Percentiles rank a stretch among this genome's conserved stretches.
Conservation (phyloP, 2,113 vertebrate species). For the Dendropsophus ebraccatus region DNA sequence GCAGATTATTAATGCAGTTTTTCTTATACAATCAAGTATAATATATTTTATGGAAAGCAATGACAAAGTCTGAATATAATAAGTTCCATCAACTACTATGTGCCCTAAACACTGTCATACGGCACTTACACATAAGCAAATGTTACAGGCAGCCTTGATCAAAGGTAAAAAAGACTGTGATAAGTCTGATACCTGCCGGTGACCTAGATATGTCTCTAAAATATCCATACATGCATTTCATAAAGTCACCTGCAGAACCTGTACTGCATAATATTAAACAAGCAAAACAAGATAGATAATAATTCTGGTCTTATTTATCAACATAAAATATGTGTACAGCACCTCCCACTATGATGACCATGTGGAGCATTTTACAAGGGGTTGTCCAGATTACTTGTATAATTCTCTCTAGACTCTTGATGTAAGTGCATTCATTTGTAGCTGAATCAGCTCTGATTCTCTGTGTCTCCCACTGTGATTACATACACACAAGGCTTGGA, state of each 20-base stretch:
- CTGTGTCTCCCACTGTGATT: too few species aligned
- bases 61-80: background rate
- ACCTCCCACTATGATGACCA: background rate
- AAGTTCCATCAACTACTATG: background rate
- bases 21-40: background rate
- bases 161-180: background rate
- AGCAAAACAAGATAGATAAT: background rate
- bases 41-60: background rate
- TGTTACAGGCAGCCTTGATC: background rate
- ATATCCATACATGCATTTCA: background rate
- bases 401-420: background rate
- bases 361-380: too few species aligned
- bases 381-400: background rate
- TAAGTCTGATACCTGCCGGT: background rate
- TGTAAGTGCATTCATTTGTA: background rate
- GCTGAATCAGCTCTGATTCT: too few species aligned
- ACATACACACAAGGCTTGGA: too few species aligned
- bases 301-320: background rate
- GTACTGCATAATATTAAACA: background rate
- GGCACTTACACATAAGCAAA: background rate
- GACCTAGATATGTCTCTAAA: background rate
- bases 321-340: background rate
- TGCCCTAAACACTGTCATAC: background rate
- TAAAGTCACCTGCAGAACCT: background rate
- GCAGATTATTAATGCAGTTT: background rate